Base-by-base conservation (phyloP, 2,797 vertebrate genomes). In the Poliocrania exsul region DNA sequence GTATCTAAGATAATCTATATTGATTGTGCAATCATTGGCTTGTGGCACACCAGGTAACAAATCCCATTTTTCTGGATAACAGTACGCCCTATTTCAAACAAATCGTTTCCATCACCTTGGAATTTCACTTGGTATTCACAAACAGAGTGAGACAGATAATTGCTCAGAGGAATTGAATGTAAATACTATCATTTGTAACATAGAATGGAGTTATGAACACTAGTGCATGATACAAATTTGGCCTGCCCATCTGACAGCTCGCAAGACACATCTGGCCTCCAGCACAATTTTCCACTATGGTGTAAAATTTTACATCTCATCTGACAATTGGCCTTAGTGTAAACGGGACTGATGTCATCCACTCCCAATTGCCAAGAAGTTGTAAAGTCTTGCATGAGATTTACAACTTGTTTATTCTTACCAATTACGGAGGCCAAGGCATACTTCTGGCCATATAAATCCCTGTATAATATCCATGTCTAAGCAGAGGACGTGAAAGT, bases 361-460 rank as follows among this genome's bases (percentile, higher is more conserved):
- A 50, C 33, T 69, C 37, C 23, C 56, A 53, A 12, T 28, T 95
- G 90, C 83, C 92, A 96, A 77, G 49, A 86, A 79, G 50, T 38
- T 69, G 61, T 74, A 65, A 89, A 92, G 37, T 64, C 65, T 65
- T 84, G 46, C 9, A 31, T 72, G 64, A 90, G 88, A 86, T 92
- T 93, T 90, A 96, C 70, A 88, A 3, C 46, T 87, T 93, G 81
- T 73, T 93, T 94, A 56, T 93, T 84, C 71, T 72, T 46, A 49
- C 60, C 64, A 70, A 18, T 82, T 75, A 53, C 1, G 0, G 74
- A 87, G 78, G 74, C 91, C 47, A 66, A 91, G 31, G 51, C 44
- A 54, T 84, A 56, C 40, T 90, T 69, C 66, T 92, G 54, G 47
- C 67, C 35, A 64, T 80, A 3, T 80, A 92, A 92, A 89, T 91